Percentiles rank a stretch among this genome's conserved stretches.
These are phyloP conservation scores for Bombylius discolor DNA, from an alignment of 2,888 invertebrate genomes.

Conservation along the genomic window DNA sequence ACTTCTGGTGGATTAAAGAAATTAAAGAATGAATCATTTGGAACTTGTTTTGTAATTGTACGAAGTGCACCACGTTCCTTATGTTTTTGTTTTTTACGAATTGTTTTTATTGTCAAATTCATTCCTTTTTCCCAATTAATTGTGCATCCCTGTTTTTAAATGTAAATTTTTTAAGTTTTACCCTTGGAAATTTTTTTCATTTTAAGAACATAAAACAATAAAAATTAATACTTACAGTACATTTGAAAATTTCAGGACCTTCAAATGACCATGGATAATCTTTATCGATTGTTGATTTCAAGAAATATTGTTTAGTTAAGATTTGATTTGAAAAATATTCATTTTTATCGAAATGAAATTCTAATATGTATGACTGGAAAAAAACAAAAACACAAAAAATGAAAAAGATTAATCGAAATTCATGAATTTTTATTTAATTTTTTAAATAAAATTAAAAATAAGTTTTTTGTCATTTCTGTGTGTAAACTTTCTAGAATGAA, in stretches of 20 bases:
- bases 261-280: slow-evolving; percentile 90
- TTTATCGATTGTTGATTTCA: slow-evolving; percentile 81
- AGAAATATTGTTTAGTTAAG: slow-evolving; percentile 86
- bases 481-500: slow-evolving; percentile 9
- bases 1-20: slow-evolving; percentile 91
- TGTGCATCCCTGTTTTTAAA: slow-evolving; percentile 51
- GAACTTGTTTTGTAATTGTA: slow-evolving; percentile 89
- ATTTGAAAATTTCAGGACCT: slow-evolving; percentile 56
- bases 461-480: slow-evolving; percentile 7
- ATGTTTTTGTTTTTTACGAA: slow-evolving; percentile 97
- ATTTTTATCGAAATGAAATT: slow-evolving; percentile 89
- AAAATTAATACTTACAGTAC: slow-evolving; percentile 18
- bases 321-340: slow-evolving; percentile 75
- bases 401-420: not conserved
- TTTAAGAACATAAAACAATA: not conserved
- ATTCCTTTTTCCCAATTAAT: slow-evolving; percentile 98
- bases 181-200: not conserved
- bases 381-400: not conserved
- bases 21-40: slow-evolving; percentile 98
- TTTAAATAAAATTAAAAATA: not conserved
- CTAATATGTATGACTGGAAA: slow-evolving; percentile 47
- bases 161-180: not conserved
- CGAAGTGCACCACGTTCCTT: slow-evolving; percentile 87
- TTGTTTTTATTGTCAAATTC: slow-evolving; percentile 91
- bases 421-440: not conserved